These are phyloP conservation scores for Sebastiscus tertius DNA, from an alignment of 2,797 vertebrate genomes.

Conservation along the genomic window DNA sequence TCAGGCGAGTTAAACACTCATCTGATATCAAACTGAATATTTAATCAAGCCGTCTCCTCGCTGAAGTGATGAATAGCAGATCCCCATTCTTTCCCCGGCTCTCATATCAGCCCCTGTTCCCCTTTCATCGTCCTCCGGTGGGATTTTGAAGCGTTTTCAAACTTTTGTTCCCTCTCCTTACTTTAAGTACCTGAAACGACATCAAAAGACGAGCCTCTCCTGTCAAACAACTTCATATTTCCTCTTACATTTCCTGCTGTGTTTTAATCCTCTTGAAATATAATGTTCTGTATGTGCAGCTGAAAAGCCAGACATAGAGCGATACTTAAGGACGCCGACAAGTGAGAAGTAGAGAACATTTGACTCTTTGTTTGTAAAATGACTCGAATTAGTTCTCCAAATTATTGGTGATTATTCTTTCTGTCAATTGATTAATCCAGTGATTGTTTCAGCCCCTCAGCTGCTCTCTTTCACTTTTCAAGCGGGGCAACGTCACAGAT, in stretches of 20 bases:
- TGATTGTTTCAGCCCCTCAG: not conserved
- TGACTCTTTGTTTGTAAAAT: not conserved
- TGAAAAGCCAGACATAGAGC: not conserved
- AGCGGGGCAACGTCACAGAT: too few species aligned
- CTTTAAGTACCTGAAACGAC: slow-evolving; percentile 38
- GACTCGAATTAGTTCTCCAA: not conserved
- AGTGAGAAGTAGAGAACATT: not conserved
- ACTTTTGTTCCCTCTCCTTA: slow-evolving; percentile 45
- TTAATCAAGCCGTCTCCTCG: slow-evolving; percentile 34
- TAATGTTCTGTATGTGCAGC: not conserved
- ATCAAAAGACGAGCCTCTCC: slow-evolving; percentile 32
- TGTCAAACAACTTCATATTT: slow-evolving; percentile 15
- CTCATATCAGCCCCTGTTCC: slow-evolving; percentile 10
- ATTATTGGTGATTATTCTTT: not conserved
- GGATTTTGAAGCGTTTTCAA: slow-evolving; percentile 18
- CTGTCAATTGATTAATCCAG: not conserved
- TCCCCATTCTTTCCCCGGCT: slow-evolving; percentile 7
- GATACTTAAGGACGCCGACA: not conserved
- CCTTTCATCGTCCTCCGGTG: slow-evolving; percentile 51
- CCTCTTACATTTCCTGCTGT: slow-evolving; percentile 1
- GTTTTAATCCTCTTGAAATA: slow-evolving; percentile 36
- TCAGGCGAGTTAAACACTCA: slow-evolving; percentile 51
- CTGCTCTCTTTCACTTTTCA: not conserved
- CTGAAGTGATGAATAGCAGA: slow-evolving; percentile 24
- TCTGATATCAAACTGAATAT: slow-evolving; percentile 64